These are phyloP conservation scores for Lophotis ruficrista DNA, from an alignment of 2,113 vertebrate genomes.

Conservation along the genomic window DNA sequence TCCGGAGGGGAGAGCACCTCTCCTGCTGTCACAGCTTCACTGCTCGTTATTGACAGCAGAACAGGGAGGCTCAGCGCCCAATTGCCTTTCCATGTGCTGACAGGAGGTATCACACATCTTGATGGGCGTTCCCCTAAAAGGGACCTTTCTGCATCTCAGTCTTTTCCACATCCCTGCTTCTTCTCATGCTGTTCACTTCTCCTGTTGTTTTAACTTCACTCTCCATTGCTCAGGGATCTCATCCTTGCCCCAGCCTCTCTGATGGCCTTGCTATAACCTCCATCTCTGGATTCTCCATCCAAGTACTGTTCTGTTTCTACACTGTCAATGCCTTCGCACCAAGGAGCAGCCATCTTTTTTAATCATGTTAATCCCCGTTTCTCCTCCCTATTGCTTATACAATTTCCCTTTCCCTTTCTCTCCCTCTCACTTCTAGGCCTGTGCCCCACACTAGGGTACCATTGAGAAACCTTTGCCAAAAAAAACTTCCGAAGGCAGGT, in stretches of 20 bases:
- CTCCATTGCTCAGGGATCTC: not conserved
- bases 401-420: not conserved
- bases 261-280: not conserved
- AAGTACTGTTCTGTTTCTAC: not conserved
- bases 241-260: not conserved
- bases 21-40: not conserved
- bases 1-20: not conserved
- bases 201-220: not conserved
- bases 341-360: not conserved
- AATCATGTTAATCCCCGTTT: not conserved
- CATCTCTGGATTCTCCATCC: not conserved
- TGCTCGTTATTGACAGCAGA: not conserved
- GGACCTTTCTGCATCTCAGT: not conserved
- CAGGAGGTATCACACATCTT: not conserved
- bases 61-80: not conserved
- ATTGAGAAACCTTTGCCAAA: not conserved
- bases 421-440: not conserved
- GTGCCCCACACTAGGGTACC: not conserved
- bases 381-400: not conserved
- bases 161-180: not conserved
- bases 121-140: not conserved
- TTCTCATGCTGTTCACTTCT: not conserved
- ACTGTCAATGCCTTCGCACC: not conserved
- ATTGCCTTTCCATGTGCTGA: not conserved
- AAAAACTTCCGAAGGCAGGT: not conserved